Percentiles rank a stretch among this genome's conserved stretches.
phyloP scores from a whole-genome alignment of 2,888 invertebrate genomes.

The Danaus chrysippus region DNA sequence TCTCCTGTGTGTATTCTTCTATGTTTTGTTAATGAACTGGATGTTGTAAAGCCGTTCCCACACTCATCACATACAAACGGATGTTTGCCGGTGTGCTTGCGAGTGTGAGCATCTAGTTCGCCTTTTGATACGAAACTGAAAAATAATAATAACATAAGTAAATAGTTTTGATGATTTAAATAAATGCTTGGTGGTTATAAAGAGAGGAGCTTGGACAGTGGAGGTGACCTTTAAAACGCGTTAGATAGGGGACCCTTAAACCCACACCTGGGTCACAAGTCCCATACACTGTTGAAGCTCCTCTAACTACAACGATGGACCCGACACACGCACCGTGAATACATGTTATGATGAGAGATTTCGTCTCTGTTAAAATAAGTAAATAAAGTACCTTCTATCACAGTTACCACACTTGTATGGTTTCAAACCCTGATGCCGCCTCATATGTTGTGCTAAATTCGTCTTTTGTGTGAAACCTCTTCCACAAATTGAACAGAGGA shows the following conservation, averaged over 20 bases:
- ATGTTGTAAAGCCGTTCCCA: constrained; percentile 77
- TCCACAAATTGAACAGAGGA: constrained; percentile 76
- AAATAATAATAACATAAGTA: not conserved
- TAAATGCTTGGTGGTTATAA: too few relatives aligned
- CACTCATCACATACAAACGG: constrained; percentile 80
- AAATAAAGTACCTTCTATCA: constrained; percentile 49
- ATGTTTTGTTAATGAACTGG: constrained; percentile 79
- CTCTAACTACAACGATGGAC: too few relatives aligned
- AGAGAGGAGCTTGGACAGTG: too few relatives aligned
- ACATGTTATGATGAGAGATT: too few relatives aligned
- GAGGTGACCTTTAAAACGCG: too few relatives aligned
- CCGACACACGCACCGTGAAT: too few relatives aligned
- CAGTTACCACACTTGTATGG: constrained; percentile 70
- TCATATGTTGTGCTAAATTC: constrained; percentile 78
- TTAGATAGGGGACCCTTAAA: too few relatives aligned
- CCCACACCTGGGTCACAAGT: too few relatives aligned
- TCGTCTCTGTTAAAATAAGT: too few relatives aligned
- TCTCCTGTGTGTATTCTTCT: constrained; percentile 80
- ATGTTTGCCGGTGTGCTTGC: constrained; percentile 80
- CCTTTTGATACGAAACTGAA: constrained; percentile 72
- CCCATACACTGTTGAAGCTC: too few relatives aligned
- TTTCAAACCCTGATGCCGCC: constrained; percentile 76
- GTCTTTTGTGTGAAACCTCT: constrained; percentile 80
- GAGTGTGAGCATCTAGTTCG: constrained; percentile 75
- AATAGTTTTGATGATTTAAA: not conserved